Evolutionary conservation across 2,888 invertebrate species (phyloP).

Genomic region (Apomyelois bistriatella): DNA sequence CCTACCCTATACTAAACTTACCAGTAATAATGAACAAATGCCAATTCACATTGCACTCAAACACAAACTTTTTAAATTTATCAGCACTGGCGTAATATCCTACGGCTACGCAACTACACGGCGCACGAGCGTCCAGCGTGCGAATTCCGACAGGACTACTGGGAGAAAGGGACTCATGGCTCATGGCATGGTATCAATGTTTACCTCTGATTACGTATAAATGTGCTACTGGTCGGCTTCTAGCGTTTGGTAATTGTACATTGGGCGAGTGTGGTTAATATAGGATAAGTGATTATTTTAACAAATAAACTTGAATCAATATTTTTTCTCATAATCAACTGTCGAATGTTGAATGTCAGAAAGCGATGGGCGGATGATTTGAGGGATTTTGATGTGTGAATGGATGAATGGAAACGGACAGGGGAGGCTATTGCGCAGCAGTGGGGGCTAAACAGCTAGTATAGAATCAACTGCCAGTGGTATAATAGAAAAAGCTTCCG

Average conservation of each 20-base stretch:
- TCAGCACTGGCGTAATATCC: background rate
- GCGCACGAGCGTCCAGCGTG: slow-evolving; percentile 22
- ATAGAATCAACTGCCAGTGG: no score
- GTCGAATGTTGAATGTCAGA: no score
- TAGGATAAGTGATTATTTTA: background rate
- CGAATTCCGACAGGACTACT: slow-evolving; percentile 30
- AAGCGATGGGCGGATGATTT: no score
- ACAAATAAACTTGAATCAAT: no score
- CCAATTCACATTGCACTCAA: background rate
- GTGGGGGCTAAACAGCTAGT: no score
- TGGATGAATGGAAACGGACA: no score
- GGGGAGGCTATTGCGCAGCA: no score
- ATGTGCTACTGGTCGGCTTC: background rate
- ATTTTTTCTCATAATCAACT: no score
- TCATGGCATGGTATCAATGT: slow-evolving; percentile 1
- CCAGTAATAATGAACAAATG: background rate
- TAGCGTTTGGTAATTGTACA: background rate
- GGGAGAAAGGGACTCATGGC: background rate
- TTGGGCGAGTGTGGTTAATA: background rate
- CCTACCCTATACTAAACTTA: background rate
- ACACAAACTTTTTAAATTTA: background rate
- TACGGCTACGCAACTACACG: slow-evolving; percentile 24
- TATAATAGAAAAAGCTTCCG: no score
- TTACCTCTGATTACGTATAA: background rate
- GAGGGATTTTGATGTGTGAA: no score